A percentile compares a stretch with the other conserved stretches of the same genome.
Conservation (phyloP, 2,888 invertebrate genomes). For the Protula sp. region DNA sequence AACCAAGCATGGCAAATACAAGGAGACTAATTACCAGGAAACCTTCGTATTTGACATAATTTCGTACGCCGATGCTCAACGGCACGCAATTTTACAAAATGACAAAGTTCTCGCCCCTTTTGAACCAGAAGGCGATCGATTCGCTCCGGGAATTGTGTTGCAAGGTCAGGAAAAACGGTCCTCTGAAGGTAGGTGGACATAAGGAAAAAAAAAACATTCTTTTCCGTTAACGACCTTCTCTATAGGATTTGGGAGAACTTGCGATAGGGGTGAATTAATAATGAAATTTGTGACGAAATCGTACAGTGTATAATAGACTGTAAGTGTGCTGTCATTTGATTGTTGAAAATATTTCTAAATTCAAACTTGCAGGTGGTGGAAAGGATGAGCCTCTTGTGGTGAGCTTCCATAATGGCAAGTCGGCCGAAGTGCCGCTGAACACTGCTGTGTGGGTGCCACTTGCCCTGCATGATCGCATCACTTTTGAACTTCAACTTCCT, state of each 20-base stretch:
- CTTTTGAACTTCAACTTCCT: conserved; percentile 48
- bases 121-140: conserved; percentile 46
- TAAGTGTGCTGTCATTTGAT: too few species aligned
- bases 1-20: conserved; percentile 44
- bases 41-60: conserved; percentile 50
- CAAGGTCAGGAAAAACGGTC: conserved; percentile 43
- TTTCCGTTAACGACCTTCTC: too few species aligned
- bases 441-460: conserved; percentile 48
- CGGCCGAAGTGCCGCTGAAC: conserved; percentile 33
- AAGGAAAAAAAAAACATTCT: too few species aligned
- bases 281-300: too few species aligned
- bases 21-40: conserved; percentile 49
- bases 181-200: conserved; percentile 8
- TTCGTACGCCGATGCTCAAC: conserved; percentile 42
- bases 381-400: conserved; percentile 42
- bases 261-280: too few species aligned
- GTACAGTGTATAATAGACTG: too few species aligned
- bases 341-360: too few species aligned
- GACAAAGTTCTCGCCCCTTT: conserved; percentile 45
- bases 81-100: conserved; percentile 43
- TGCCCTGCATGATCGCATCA: conserved; percentile 43
- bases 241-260: too few species aligned
- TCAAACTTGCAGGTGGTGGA: conserved; percentile 16
- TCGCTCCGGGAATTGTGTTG: conserved; percentile 45
- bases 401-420: conserved; percentile 45